Evolutionary conservation across 2,888 invertebrate species (phyloP), one percentile per base, ranked within the genome.

Genomic region (Sicus ferrugineus): DNA sequence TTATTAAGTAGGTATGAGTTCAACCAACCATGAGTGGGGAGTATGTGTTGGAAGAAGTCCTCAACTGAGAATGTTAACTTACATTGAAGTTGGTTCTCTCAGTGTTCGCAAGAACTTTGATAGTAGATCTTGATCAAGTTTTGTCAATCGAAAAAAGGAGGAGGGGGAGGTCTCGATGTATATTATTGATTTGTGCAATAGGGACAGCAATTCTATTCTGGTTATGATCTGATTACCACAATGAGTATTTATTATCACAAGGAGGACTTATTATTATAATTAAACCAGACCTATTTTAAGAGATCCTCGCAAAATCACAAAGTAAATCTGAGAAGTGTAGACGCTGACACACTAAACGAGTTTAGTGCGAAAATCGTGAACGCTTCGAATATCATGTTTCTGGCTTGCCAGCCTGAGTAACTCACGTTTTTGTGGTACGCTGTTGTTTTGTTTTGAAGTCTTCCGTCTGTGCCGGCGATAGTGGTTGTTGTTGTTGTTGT

Each of bases 361-460:
- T n/a, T n/a, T 7, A 56, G 28, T 11, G n/a, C 34, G 38, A 61
- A 61, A 9, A 3, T 61, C 61, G n/a, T n/a, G 11, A n/a, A 21
- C 21, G 34, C n/a, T n/a, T n/a, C n/a, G n/a, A n/a, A n/a, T n/a
- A n/a, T 42, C 9, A 9, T 4, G 5, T 4, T n/a, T 4, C 11
- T 9, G 42, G 42, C 2, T 42, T 63, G 63, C 58, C 62, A 66
- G 67, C n/a, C 42, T 56, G 46, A 63, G 72, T 38, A 70, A 84
- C 84, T 85, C 77, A 84, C 84, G 83, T 81, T 83, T 84, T 84
- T 59, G 76, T 76, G 75, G 77, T 75, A 70, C 71, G 71, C 34
- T 67, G 69, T 42, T 71, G 71, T 62, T 59, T 73, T 69, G 63
- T 70, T 67, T n/a, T n/a, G n/a, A 63, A 70, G 71, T 59, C 71